phyloP scores from a whole-genome alignment of 2,113 vertebrate species.

The Anhinga anhinga region DNA sequence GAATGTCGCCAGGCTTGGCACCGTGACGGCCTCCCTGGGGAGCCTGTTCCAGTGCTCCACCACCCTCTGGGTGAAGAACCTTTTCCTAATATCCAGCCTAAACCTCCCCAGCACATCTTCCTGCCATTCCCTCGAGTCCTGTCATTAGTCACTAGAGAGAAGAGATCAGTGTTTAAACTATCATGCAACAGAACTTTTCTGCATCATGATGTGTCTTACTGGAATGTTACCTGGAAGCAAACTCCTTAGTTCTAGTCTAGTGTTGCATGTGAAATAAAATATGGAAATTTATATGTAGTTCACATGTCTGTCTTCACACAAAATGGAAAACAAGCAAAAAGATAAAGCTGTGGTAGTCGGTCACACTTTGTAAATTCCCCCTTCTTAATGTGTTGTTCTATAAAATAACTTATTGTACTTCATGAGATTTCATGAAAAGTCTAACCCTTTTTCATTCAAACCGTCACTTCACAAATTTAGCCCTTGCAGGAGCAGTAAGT shows the following conservation, averaged over 20 bases:
- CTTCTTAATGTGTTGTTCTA: slow-evolving; percentile 28
- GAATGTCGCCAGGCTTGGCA: no score
- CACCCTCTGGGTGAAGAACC: no score
- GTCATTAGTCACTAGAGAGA: no score
- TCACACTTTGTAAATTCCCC: slow-evolving; percentile 56
- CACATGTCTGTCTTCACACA: background rate
- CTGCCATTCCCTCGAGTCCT: no score
- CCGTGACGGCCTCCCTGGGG: no score
- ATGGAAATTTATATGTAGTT: slow-evolving; percentile 9
- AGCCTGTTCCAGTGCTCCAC: no score
- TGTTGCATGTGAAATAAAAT: background rate
- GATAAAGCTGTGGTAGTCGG: slow-evolving; percentile 35
- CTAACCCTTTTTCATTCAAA: slow-evolving; percentile 2
- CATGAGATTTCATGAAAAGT: slow-evolving; percentile 32
- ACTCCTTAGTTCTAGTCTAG: background rate
- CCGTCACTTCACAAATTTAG: background rate
- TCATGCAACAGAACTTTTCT: background rate
- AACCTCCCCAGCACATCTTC: no score
- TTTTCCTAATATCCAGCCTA: no score
- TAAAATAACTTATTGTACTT: slow-evolving; percentile 41
- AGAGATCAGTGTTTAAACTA: background rate
- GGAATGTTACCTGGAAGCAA: background rate
- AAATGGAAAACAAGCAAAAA: slow-evolving; percentile 52
- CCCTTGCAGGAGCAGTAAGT: background rate
- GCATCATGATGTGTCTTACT: background rate